These are phyloP conservation scores for Paramormyrops kingsleyae DNA, from an alignment of 2,113 vertebrate species.

Conservation along the genomic window DNA sequence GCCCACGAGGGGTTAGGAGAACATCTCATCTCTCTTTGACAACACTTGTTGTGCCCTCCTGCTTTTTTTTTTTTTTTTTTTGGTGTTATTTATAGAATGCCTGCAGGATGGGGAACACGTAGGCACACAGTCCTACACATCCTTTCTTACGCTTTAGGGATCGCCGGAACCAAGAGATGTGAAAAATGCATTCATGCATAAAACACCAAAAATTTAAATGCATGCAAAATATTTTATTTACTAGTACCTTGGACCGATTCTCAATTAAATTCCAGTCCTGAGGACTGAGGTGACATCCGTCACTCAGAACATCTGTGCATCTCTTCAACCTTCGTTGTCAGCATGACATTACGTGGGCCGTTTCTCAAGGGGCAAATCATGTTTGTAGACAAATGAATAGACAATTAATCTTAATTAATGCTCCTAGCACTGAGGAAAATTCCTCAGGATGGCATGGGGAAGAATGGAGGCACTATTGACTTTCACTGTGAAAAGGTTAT, in stretches of 20 bases:
- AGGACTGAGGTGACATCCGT: background rate
- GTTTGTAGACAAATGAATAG: background rate
- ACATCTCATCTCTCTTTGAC: background rate
- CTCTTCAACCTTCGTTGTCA: background rate
- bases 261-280: background rate
- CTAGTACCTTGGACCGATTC: background rate
- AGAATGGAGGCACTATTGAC: background rate
- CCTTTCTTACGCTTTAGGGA: constrained; percentile 13
- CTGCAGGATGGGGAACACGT: background rate
- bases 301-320: background rate
- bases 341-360: background rate
- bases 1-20: background rate
- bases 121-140: background rate
- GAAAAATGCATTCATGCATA: background rate
- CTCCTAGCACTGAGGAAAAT: background rate
- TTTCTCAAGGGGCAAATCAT: background rate
- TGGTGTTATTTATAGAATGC: constrained; percentile 17
- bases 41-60: background rate
- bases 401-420: background rate
- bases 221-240: background rate
- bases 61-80: background rate
- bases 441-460: background rate
- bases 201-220: background rate
- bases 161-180: background rate
- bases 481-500: background rate